phyloP scores from a whole-genome alignment of 2,797 vertebrate species.

The Holocentrus rufus region DNA sequence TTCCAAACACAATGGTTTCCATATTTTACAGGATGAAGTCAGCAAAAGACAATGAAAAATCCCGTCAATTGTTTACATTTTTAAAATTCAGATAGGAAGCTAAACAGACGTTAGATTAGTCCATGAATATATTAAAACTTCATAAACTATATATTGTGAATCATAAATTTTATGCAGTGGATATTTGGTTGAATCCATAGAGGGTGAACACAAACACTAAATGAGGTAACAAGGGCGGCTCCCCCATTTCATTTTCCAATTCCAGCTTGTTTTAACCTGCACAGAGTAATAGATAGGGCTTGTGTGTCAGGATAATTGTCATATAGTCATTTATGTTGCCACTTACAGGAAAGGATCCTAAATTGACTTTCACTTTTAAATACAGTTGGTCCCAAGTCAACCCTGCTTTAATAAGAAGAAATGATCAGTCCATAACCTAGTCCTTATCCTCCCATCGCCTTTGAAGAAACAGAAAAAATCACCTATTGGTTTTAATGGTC shows the following conservation, averaged over 20 bases:
- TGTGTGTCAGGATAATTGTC: background rate
- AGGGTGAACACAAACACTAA: conserved; percentile 4
- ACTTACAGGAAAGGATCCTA: background rate
- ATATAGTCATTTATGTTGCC: background rate
- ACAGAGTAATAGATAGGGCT: background rate
- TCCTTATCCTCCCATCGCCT: background rate
- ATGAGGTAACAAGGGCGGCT: background rate
- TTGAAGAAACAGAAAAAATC: background rate
- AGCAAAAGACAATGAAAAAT: conserved; percentile 40
- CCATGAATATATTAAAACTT: conserved; percentile 31
- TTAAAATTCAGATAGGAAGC: conserved; percentile 40
- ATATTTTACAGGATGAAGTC: conserved; percentile 59
- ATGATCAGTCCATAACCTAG: no score
- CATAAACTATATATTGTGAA: conserved; percentile 6
- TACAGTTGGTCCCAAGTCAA: conserved; percentile 5
- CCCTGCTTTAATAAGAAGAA: background rate
- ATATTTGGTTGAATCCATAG: background rate
- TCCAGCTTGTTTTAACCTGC: background rate
- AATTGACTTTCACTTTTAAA: background rate
- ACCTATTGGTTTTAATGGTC: background rate
- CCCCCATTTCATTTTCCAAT: background rate
- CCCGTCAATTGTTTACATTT: conserved; percentile 35
- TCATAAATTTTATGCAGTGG: conserved; percentile 16
- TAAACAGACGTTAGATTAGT: conserved; percentile 25
- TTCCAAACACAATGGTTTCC: conserved; percentile 61